These are phyloP conservation scores for Synanthedon vespiformis DNA, from an alignment of 2,888 invertebrate species.

Conservation along the genomic window DNA sequence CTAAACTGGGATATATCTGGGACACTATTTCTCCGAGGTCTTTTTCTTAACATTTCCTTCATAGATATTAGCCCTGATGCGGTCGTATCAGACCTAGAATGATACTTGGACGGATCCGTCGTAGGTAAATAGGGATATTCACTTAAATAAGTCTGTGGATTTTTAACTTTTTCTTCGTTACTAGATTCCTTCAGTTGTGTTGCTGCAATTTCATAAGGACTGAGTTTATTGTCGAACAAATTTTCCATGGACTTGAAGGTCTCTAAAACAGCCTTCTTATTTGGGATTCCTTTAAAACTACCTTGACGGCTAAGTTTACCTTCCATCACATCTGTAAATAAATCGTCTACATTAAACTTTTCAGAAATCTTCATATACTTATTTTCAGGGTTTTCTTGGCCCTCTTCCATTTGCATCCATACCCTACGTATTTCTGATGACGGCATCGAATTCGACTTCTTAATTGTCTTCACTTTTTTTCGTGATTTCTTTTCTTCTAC, in stretches of 20 bases:
- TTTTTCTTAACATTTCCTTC: conserved; percentile 42
- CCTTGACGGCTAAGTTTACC: conserved; percentile 58
- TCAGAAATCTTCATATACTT: conserved; percentile 60
- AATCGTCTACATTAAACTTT: conserved; percentile 63
- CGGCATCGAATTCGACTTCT: conserved; percentile 53
- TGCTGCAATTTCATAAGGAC: conserved; percentile 50
- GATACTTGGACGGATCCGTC: conserved; percentile 59
- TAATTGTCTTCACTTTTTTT: conserved; percentile 36
- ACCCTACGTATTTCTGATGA: conserved; percentile 56
- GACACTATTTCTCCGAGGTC: conserved; percentile 56
- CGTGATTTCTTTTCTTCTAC: conserved; percentile 20
- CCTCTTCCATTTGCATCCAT: conserved; percentile 45
- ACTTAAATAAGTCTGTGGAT: conserved; percentile 55
- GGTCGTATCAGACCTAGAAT: conserved; percentile 51
- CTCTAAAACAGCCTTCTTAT: conserved; percentile 65
- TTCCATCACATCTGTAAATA: conserved; percentile 61
- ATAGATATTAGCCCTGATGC: conserved; percentile 59
- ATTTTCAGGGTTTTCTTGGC: conserved; percentile 16
- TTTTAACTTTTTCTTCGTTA: conserved; percentile 39
- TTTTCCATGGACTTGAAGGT: conserved; percentile 66
- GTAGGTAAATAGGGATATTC: conserved; percentile 65
- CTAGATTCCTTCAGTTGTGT: conserved; percentile 44
- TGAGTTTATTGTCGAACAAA: conserved; percentile 37
- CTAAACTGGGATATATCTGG: conserved; percentile 56
- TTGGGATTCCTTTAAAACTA: conserved; percentile 64